Evolutionary conservation across 2,888 invertebrate genomes (phyloP).

Genomic region (Danaus chrysippus): DNA sequence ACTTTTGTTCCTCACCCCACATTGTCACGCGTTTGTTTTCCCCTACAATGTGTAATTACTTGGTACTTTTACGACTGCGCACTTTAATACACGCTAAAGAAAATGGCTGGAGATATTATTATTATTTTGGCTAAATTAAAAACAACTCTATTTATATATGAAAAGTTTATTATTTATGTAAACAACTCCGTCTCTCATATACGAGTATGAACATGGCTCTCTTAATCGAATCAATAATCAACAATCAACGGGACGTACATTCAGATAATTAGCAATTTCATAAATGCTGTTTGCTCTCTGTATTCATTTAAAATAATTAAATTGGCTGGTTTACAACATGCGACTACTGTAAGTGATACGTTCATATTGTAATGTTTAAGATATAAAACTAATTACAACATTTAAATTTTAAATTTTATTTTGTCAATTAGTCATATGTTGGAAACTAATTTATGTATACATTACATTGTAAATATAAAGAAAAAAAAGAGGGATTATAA

Average conservation of each 20-base stretch:
- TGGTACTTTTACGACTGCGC: constrained; percentile 49
- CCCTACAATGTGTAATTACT: constrained; percentile 59
- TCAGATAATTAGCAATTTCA: constrained; percentile 37
- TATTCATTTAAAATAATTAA: constrained; percentile 25
- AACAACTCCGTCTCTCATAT: neutral
- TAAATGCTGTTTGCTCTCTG: constrained; percentile 32
- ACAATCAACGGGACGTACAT: constrained; percentile 33
- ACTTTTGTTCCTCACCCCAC: constrained; percentile 52
- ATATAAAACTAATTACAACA: too few species aligned
- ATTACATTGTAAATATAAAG: too few species aligned
- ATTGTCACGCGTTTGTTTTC: constrained; percentile 45
- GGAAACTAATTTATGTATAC: too few species aligned
- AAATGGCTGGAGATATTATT: neutral
- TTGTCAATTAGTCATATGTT: too few species aligned
- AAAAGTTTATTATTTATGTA: neutral
- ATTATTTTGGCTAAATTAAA: constrained; percentile 9
- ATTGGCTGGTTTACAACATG: constrained; percentile 27
- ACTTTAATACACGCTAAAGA: constrained; percentile 26
- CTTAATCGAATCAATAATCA: constrained; percentile 38
- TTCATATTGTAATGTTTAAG: too few species aligned
- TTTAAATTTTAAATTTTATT: too few species aligned
- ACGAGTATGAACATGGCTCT: constrained; percentile 8
- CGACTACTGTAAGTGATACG: neutral
- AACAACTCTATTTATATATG: neutral
- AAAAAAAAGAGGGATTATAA: too few species aligned